Evolutionary conservation across 2,888 invertebrate genomes (phyloP).

Genomic region (Molorchus minor): DNA sequence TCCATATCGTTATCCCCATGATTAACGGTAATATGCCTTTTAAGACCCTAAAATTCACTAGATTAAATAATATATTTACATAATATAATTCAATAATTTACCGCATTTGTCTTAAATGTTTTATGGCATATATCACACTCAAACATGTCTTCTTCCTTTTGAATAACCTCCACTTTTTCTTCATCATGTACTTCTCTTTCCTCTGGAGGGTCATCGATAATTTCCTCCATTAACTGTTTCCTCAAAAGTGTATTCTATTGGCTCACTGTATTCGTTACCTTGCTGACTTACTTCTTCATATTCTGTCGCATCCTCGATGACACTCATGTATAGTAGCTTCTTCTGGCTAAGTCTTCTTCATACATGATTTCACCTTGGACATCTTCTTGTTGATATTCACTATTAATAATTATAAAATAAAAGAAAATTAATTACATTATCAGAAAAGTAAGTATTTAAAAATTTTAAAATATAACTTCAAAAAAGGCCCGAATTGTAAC

Average conservation of each 20-base stretch:
- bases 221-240: conserved; percentile 16
- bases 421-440: no score
- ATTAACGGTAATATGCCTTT: conserved; percentile 58
- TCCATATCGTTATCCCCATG: conserved; percentile 46
- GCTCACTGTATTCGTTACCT: conserved; percentile 20
- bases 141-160: conserved; percentile 40
- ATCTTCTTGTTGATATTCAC: conserved; percentile 36
- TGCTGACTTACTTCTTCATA: conserved; percentile 33
- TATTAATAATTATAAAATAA: conserved; percentile 37
- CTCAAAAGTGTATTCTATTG: conserved; percentile 13
- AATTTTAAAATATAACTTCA: no score
- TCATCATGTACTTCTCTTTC: conserved; percentile 31
- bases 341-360: conserved; percentile 34
- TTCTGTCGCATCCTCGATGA: conserved; percentile 42
- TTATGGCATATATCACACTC: conserved; percentile 54
- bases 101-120: conserved; percentile 55
- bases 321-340: conserved; percentile 41
- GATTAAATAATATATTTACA: conserved; percentile 18
- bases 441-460: no score
- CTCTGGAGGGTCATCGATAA: conserved; percentile 16
- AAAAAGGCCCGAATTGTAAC: no score
- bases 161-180: conserved; percentile 7
- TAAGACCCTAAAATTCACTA: conserved; percentile 55
- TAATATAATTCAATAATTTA: conserved; percentile 40
- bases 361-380: conserved; percentile 41